Percentiles rank a stretch among this genome's conserved stretches.
Evolutionary conservation across 2,888 invertebrate genomes (phyloP).

Genomic region (Chorisops tibialis): DNA sequence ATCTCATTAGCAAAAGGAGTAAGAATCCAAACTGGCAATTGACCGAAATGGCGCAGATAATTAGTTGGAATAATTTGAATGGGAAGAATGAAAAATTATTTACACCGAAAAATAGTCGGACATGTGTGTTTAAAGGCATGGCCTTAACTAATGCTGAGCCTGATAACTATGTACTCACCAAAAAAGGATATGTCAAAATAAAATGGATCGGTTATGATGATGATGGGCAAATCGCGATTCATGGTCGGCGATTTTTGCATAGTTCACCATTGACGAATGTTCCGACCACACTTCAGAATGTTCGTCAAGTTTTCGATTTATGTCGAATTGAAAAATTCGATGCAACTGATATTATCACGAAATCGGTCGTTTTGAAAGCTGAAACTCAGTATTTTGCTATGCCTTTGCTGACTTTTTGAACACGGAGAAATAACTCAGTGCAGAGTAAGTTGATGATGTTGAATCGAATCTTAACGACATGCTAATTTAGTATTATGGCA

Average conservation of each 20-base stretch:
- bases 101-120: too few species aligned
- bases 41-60: not conserved
- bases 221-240: not conserved
- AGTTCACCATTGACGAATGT: not conserved
- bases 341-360: not conserved
- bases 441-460: not conserved
- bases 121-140: too few species aligned
- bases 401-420: not conserved
- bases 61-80: not conserved
- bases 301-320: not conserved
- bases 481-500: too few species aligned
- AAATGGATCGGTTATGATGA: not conserved
- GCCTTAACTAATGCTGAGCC: not conserved
- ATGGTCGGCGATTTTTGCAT: constrained; percentile 2
- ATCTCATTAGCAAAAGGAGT: too few species aligned
- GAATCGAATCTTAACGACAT: too few species aligned
- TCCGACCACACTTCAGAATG: not conserved
- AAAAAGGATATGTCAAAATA: not conserved
- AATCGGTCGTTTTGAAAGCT: not conserved
- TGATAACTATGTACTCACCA: not conserved
- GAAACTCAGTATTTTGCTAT: not conserved
- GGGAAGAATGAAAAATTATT: not conserved
- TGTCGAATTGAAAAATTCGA: not conserved
- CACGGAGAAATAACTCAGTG: not conserved
- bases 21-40: too few species aligned